Evolutionary conservation across 2,113 vertebrate genomes (phyloP).

Genomic region (Gobiocypris rarus): DNA sequence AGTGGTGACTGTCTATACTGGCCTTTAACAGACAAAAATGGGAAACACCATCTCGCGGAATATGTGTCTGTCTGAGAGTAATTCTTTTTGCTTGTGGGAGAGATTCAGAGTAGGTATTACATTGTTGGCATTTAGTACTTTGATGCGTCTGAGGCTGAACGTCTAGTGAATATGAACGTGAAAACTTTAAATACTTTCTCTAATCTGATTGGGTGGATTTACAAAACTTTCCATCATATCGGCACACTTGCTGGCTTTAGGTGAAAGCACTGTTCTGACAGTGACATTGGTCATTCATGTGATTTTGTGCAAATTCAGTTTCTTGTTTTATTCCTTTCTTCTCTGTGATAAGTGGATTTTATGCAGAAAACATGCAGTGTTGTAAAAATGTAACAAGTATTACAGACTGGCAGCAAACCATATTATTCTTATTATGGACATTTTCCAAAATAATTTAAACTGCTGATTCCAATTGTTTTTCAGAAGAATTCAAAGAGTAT

Average conservation of each 20-base stretch:
- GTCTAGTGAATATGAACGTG: background rate
- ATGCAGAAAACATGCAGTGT: background rate
- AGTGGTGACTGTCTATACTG: background rate
- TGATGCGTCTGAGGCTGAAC: background rate
- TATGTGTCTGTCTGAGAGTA: background rate
- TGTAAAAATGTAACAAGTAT: background rate
- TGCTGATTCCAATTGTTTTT: background rate
- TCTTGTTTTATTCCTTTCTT: background rate
- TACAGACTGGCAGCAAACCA: no score
- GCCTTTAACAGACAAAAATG: conserved; percentile 12
- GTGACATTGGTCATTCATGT: background rate
- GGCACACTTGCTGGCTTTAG: background rate
- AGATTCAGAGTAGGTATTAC: background rate
- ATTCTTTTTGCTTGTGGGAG: background rate
- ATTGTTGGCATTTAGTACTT: background rate
- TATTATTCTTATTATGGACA: no score
- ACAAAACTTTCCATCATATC: background rate
- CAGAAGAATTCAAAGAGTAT: background rate
- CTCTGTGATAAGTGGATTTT: background rate
- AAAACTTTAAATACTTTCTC: background rate
- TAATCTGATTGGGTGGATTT: background rate
- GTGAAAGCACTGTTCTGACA: background rate
- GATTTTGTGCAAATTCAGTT: background rate
- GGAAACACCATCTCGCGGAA: background rate
- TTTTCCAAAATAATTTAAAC: no score